phyloP scores from a whole-genome alignment of 2,888 invertebrate genomes.

The Trilocha varians region DNA sequence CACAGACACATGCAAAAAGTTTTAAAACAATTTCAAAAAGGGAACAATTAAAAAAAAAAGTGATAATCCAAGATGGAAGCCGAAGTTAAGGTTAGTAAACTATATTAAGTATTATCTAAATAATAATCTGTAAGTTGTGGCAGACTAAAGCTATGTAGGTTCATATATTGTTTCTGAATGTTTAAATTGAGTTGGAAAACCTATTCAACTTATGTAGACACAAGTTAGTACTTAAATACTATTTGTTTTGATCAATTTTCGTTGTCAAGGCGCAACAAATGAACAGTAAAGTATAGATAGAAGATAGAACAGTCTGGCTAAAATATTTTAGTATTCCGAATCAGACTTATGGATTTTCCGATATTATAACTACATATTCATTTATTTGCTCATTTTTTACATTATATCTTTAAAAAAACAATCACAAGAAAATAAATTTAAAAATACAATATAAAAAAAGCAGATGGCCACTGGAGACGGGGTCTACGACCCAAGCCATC shows the following conservation, averaged over 20 bases:
- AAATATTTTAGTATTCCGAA: no score
- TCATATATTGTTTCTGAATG: neutral
- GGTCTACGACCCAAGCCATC: no score
- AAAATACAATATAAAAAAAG: no score
- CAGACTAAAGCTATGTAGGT: constrained; percentile 2
- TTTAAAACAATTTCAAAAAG: neutral
- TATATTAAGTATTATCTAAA: neutral
- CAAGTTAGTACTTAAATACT: neutral
- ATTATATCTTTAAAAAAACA: no score
- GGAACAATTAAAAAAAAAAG: constrained; percentile 13
- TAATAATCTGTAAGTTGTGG: neutral
- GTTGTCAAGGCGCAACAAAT: neutral
- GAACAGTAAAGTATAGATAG: no score
- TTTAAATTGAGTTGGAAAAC: constrained; percentile 6
- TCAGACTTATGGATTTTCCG: no score
- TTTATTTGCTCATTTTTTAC: no score
- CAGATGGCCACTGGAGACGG: no score
- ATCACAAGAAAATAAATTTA: no score
- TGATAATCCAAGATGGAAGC: constrained; percentile 15
- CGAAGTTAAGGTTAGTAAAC: constrained; percentile 9
- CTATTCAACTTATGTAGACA: no score
- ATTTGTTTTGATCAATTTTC: neutral
- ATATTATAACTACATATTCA: no score
- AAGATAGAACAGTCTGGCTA: no score
- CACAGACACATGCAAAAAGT: neutral